Percentiles rank a stretch among this genome's conserved stretches.
Evolutionary conservation across 1,140 invertebrate genomes (phyloP).

Genomic region (Hypothenemus hampei): DNA sequence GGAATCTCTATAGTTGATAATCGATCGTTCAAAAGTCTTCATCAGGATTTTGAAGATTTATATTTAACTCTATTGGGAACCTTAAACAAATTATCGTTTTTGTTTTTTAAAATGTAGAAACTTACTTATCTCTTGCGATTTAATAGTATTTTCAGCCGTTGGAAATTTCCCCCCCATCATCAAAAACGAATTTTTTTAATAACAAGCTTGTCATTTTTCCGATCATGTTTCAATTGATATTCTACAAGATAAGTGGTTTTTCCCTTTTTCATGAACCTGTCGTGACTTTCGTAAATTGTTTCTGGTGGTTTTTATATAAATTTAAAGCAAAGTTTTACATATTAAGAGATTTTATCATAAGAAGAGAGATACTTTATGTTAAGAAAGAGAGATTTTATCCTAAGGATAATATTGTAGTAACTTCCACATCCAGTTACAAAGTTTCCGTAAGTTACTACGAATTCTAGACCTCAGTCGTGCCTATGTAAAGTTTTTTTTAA

Average conservation of each 20-base stretch:
- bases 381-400: no score
- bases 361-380: no score
- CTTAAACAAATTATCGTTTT: not conserved
- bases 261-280: constrained; percentile 23
- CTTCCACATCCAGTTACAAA: no score
- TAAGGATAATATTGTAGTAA: no score
- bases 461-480: no score
- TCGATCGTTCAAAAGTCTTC: constrained; percentile 18
- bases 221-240: constrained; percentile 15
- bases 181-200: constrained; percentile 10
- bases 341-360: no score
- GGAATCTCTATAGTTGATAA: constrained; percentile 22
- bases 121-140: not conserved
- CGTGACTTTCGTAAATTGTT: constrained; percentile 14
- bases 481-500: no score
- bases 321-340: no score
- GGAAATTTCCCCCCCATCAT: constrained; percentile 8
- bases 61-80: constrained; percentile 15
- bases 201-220: constrained; percentile 12
- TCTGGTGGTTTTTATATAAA: not conserved
- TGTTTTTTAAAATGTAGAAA: not conserved
- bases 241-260: constrained; percentile 22
- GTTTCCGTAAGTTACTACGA: no score
- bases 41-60: constrained; percentile 7
- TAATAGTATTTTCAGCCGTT: constrained; percentile 5